Conservation (phyloP, 1,140 invertebrate genomes). For the Drosophila takahashii region DNA sequence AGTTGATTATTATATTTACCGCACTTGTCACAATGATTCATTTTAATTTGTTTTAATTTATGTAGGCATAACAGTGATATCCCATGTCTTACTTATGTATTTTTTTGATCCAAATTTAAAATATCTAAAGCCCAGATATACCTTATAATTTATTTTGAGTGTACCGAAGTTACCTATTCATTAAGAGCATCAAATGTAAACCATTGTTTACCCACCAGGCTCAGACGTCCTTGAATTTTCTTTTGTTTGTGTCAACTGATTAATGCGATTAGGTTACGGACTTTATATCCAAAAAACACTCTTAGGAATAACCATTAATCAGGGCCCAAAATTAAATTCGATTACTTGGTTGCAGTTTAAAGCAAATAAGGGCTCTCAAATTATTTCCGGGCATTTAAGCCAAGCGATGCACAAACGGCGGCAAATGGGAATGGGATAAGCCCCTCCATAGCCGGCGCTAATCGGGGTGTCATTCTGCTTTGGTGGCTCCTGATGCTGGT, state of each 20-base stretch:
- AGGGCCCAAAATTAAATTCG: conserved; percentile 11
- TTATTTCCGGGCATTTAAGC: conserved; percentile 26
- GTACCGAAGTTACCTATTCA: background rate
- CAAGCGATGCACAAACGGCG: conserved; percentile 6
- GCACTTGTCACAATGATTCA: too few species aligned
- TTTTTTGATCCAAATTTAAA: too few species aligned
- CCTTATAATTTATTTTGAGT: background rate
- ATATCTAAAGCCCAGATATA: too few species aligned
- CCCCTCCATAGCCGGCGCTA: conserved; percentile 20
- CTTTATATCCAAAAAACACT: conserved; percentile 3
- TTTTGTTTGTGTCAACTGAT: background rate
- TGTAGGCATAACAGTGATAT: too few species aligned
- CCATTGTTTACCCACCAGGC: background rate
- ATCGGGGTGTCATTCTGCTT: conserved; percentile 36
- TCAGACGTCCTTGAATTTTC: background rate
- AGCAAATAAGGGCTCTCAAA: conserved; percentile 25
- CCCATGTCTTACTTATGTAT: too few species aligned
- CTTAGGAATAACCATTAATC: conserved; percentile 14
- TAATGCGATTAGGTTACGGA: conserved; percentile 1
- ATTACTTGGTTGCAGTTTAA: conserved; percentile 2
- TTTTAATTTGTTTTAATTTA: too few species aligned
- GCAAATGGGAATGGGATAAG: conserved; percentile 20
- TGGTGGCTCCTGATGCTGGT: conserved; percentile 4
- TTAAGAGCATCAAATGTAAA: background rate
- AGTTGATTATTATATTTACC: too few species aligned